Percentiles rank a stretch among this genome's conserved stretches.
These are phyloP conservation scores for Pungitius pungitius DNA, from an alignment of 2,113 vertebrate species.

Conservation along the genomic window DNA sequence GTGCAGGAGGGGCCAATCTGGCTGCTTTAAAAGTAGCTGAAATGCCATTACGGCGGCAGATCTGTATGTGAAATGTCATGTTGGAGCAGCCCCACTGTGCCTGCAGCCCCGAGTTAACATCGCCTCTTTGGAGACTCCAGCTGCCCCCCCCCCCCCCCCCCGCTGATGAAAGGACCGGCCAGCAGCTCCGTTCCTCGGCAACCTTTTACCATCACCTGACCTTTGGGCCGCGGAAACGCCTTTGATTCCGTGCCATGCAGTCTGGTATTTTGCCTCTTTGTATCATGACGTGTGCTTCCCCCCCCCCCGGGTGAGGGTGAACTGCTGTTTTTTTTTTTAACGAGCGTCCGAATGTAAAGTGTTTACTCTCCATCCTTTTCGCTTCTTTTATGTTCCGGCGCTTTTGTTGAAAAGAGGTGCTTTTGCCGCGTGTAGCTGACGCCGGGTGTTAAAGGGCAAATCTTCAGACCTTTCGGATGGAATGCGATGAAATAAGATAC, in stretches of 20 bases:
- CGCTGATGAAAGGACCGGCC: conserved; percentile 77
- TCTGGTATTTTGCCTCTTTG: conserved; percentile 75
- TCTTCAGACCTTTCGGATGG: conserved; percentile 26
- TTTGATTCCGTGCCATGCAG: conserved; percentile 77
- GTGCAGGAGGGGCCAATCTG: conserved; percentile 73
- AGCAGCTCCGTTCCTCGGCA: conserved; percentile 73
- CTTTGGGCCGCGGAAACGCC: conserved; percentile 78
- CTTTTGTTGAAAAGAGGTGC: conserved; percentile 49
- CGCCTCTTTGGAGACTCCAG: conserved; percentile 77
- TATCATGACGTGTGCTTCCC: conserved; percentile 59
- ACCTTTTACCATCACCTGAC: conserved; percentile 82
- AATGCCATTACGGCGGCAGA: conserved; percentile 85
- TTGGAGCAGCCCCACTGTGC: conserved; percentile 79
- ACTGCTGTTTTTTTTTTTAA: conserved; percentile 72
- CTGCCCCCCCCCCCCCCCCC: no score
- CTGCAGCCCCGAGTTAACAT: conserved; percentile 67
- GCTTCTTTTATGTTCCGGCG: conserved; percentile 56
- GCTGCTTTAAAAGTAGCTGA: conserved; percentile 83
- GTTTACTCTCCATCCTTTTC: conserved; percentile 65
- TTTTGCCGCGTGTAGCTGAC: conserved; percentile 30
- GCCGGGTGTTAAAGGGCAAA: conserved; percentile 49
- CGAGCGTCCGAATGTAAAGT: conserved; percentile 71
- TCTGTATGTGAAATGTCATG: conserved; percentile 87
- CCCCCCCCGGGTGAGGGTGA: conserved; percentile 39
- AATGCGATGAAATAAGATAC: conserved; percentile 6